Conservation (phyloP, 2,888 invertebrate species). For the Chaetogeoica ovagalla region DNA sequence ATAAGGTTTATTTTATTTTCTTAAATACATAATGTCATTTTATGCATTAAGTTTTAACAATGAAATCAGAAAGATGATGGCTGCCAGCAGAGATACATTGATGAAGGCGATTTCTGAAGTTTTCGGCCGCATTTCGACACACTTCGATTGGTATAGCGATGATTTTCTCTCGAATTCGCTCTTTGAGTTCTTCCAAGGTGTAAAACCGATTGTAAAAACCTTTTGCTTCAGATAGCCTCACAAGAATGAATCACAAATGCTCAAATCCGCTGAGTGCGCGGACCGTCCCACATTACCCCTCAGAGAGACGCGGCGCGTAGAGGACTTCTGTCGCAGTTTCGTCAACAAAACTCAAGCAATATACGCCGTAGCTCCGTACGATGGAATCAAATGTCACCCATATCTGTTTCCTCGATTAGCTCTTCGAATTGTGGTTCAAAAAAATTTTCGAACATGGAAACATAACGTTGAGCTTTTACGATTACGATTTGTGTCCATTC, state of each 20-base stretch:
- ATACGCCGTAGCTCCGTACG: neutral
- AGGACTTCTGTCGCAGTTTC: neutral
- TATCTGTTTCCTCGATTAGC: neutral
- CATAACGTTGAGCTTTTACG: constrained; percentile 6
- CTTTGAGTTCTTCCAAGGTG: no score
- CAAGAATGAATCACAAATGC: neutral
- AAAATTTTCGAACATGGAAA: neutral
- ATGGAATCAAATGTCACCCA: neutral
- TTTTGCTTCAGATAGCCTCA: constrained; percentile 1
- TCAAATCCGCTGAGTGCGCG: neutral
- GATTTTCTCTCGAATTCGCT: neutral
- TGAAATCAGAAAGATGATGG: constrained; percentile 7
- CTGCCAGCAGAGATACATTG: neutral
- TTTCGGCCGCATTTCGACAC: neutral
- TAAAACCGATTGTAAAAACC: neutral
- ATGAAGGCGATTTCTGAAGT: constrained; percentile 5
- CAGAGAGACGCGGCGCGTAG: neutral
- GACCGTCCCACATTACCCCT: neutral
- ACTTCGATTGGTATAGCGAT: neutral
- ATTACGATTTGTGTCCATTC: neutral
- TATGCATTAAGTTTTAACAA: neutral
- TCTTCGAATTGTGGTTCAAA: constrained; percentile 13
- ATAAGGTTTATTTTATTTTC: neutral
- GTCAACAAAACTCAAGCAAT: neutral
- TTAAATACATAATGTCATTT: neutral